Base-by-base conservation (phyloP, 2,113 vertebrate species). In the Laticauda colubrina region DNA sequence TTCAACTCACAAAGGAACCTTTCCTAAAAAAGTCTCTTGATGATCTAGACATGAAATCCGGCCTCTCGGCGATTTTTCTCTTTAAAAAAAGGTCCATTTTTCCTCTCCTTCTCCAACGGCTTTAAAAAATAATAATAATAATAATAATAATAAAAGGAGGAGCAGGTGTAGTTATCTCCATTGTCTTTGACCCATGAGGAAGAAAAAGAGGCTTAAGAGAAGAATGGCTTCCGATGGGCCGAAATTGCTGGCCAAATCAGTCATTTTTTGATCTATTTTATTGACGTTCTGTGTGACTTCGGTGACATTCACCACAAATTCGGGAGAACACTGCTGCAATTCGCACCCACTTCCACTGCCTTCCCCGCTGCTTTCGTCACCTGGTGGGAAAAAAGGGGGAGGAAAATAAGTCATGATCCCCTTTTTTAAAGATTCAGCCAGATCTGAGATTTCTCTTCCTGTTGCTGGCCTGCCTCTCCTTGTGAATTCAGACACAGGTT, bases 331-430 rank as follows among this genome's bases (percentile, higher is more conserved):
- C 89, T 98, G 96, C 23, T 98, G 97, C 7, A 97, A 96, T 69
- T 98, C 98, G 0, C 99, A 99, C 51, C 99, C 98, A 7, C 99
- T 99, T 93, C 99, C 99, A 0, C 99, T 99, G 95, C 98, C 99
- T 94, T 97, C 98, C 5, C 98, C 98, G 0, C 99, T 99, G 95
- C 94, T 96, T 1, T 97, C 98, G 4, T 99, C 99, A 10, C 98
- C 99, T 61, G 57, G 57, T 99, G 94, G 0, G 1, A 90, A 43
- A 94, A 1, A 93, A 24, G 85, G 95, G 81, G 24, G 26, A 26
- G 94, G 7, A 89, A 14, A 2, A 0, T 69, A 14, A n/a, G n/a
- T n/a, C 1, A 0, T 21, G 14, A 45, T 85, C 53, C 86, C 64
- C 34, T 87, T 81, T 90, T 54, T 69, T 8, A 57, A 15, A 57